A percentile compares a stretch with the other conserved stretches of the same genome.
phyloP scores from a whole-genome alignment of 2,888 invertebrate genomes.

The Subacronicta megacephala region DNA sequence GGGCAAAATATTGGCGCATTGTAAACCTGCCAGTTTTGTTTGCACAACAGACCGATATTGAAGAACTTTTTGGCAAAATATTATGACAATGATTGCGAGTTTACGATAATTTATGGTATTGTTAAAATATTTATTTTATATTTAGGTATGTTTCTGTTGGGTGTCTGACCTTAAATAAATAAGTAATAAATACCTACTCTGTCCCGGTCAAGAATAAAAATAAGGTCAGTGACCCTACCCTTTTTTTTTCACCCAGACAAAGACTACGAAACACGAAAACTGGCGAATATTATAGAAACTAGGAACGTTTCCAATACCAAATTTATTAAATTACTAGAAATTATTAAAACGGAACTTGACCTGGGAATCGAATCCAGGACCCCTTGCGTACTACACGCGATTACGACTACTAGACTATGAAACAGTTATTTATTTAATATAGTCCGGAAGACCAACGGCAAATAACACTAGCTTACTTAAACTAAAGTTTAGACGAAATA shows the following conservation, averaged over 20 bases:
- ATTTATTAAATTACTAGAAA: too few relatives aligned
- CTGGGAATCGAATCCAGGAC: too few relatives aligned
- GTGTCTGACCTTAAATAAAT: constrained; percentile 4
- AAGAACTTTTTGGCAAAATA: constrained; percentile 7
- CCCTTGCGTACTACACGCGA: too few relatives aligned
- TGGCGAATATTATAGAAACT: too few relatives aligned
- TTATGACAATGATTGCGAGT: constrained; percentile 11
- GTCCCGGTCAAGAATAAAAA: background rate
- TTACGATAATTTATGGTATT: constrained; percentile 4
- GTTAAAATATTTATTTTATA: constrained; percentile 1
- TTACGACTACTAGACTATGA: too few relatives aligned
- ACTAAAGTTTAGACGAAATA: too few relatives aligned
- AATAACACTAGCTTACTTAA: too few relatives aligned
- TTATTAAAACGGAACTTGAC: too few relatives aligned
- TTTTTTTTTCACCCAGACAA: background rate
- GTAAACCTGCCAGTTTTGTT: constrained; percentile 22
- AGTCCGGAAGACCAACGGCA: too few relatives aligned
- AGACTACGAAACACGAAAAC: too few relatives aligned
- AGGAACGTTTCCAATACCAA: too few relatives aligned
- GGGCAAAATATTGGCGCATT: background rate
- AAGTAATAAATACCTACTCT: background rate
- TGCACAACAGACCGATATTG: background rate
- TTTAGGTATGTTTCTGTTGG: background rate
- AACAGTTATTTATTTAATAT: too few relatives aligned
- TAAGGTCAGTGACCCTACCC: background rate